Conservation (phyloP, 2,888 invertebrate genomes). For the Sphaeridia pumilis region DNA sequence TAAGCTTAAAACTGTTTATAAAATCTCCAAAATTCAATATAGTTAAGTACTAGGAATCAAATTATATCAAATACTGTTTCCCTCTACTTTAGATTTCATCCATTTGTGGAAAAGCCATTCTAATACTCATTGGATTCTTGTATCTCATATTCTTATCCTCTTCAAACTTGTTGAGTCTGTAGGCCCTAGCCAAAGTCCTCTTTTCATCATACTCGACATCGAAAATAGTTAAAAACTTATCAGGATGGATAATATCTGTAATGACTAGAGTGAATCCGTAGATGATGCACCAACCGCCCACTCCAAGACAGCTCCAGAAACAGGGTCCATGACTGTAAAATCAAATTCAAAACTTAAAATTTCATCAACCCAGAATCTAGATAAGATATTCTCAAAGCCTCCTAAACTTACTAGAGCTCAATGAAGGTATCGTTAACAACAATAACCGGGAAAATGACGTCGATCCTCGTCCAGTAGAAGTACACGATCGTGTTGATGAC, state of each 20-base stretch:
- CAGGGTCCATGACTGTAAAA: conserved; percentile 30
- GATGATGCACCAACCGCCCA: conserved; percentile 30
- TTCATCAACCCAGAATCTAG: neutral
- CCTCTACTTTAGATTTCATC: neutral
- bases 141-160: neutral
- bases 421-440: conserved; percentile 30
- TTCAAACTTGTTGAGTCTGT: conserved; percentile 20
- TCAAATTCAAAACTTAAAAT: neutral
- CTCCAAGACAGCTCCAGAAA: conserved; percentile 28
- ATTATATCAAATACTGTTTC: too few species aligned
- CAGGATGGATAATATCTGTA: conserved; percentile 32
- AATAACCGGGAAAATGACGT: conserved; percentile 26
- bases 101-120: neutral
- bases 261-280: conserved; percentile 30
- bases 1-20: too few species aligned
- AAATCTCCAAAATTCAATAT: too few species aligned
- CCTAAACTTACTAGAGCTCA: conserved; percentile 23
- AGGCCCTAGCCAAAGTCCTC: conserved; percentile 29
- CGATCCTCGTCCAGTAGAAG: conserved; percentile 31
- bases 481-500: conserved; percentile 24
- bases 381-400: neutral
- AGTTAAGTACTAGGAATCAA: too few species aligned
- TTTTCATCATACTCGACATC: conserved; percentile 35
- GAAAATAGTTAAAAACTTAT: conserved; percentile 33
- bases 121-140: neutral